A percentile compares a stretch with the other conserved stretches of the same genome.
These are phyloP conservation scores for Cromileptes altivelis DNA, from an alignment of 2,113 vertebrate genomes.

Conservation along the genomic window DNA sequence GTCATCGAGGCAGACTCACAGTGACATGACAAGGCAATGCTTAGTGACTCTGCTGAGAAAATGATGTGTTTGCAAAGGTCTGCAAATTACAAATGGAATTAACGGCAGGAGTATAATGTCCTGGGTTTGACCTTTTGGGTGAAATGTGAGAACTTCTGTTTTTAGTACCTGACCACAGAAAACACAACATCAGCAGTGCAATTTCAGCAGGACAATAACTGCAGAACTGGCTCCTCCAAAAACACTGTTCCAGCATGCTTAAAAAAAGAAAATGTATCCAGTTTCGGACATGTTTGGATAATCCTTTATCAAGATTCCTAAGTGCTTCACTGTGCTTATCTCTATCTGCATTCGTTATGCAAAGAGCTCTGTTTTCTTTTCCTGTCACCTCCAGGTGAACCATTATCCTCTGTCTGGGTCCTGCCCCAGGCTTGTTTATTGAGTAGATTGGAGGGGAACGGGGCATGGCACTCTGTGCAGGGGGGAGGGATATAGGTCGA, in stretches of 20 bases:
- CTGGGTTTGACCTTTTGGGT: conserved; percentile 16
- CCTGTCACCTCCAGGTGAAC: conserved; percentile 83
- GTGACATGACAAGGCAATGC: conserved; percentile 2
- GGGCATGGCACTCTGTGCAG: conserved; percentile 23
- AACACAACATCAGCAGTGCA: conserved; percentile 21
- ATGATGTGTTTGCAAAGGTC: conserved; percentile 19
- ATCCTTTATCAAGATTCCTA: conserved; percentile 76
- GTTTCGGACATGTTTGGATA: conserved; percentile 70
- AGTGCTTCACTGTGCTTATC: conserved; percentile 77
- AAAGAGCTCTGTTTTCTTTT: conserved; percentile 82
- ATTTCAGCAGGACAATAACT: conserved; percentile 13
- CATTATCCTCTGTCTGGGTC: conserved; percentile 76
- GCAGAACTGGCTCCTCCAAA: conserved; percentile 8
- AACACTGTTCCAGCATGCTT: conserved; percentile 17
- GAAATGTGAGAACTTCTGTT: conserved; percentile 24
- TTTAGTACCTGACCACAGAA: not conserved
- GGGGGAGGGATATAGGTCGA: conserved; percentile 41
- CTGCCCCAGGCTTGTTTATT: conserved; percentile 77
- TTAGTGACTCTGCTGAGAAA: conserved; percentile 13
- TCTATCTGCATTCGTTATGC: conserved; percentile 75
- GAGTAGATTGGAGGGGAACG: conserved; percentile 67
- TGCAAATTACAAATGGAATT: conserved; percentile 54
- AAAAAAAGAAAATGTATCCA: conserved; percentile 59
- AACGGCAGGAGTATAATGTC: conserved; percentile 23
- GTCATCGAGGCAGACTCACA: conserved; percentile 8